phyloP scores from a whole-genome alignment of 2,888 invertebrate genomes.

The Sceliomorpha sp. region DNA sequence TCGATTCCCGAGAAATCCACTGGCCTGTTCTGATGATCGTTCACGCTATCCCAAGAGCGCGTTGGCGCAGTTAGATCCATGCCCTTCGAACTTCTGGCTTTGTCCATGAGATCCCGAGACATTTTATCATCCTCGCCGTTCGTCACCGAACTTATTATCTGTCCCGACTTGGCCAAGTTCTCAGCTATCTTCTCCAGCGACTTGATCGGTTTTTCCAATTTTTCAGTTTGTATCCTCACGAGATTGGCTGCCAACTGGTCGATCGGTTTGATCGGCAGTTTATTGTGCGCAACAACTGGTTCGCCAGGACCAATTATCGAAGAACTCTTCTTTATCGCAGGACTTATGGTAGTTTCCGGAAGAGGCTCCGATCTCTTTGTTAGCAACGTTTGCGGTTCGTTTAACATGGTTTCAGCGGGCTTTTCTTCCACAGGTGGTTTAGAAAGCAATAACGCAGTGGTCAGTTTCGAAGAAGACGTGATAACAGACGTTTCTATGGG shows the following conservation, averaged over 20 bases:
- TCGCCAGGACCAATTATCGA: neutral
- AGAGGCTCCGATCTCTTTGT: constrained; percentile 6
- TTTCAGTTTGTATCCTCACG: constrained; percentile 73
- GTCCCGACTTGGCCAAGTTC: constrained; percentile 73
- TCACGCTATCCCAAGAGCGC: constrained; percentile 69
- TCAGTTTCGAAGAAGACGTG: constrained; percentile 71
- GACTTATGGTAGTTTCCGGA: constrained; percentile 50
- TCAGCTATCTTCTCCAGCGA: constrained; percentile 78
- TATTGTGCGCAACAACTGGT: constrained; percentile 60
- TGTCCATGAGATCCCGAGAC: constrained; percentile 47
- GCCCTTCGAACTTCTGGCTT: constrained; percentile 65
- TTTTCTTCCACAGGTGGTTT: constrained; percentile 10
- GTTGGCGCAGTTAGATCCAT: constrained; percentile 74
- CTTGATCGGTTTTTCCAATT: constrained; percentile 70
- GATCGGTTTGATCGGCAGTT: constrained; percentile 73
- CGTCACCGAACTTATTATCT: constrained; percentile 50
- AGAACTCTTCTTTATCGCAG: constrained; percentile 41
- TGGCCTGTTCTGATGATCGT: constrained; percentile 63
- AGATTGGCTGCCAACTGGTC: constrained; percentile 75
- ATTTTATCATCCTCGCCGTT: constrained; percentile 66
- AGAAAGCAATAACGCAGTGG: constrained; percentile 54
- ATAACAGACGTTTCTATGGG: constrained; percentile 76
- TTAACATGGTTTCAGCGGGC: neutral
- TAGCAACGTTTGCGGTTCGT: neutral
- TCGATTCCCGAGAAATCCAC: constrained; percentile 77